Percentiles rank a stretch among this genome's conserved stretches.
Evolutionary conservation across 2,888 invertebrate genomes (phyloP).

Genomic region (Dysmachus trigonus): DNA sequence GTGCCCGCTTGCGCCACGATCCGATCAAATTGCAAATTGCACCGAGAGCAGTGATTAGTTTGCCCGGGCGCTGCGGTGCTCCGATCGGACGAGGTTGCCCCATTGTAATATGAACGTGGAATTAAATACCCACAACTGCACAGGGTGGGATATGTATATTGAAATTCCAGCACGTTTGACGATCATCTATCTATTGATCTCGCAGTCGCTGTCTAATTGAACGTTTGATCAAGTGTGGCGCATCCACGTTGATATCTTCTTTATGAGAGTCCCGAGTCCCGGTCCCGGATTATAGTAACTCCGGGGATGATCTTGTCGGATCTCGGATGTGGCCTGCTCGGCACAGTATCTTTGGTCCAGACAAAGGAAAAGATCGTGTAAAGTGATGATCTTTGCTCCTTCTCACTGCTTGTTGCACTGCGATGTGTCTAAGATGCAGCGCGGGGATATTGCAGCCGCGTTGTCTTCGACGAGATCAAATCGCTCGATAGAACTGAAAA

Average conservation of each 20-base stretch:
- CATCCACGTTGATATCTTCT: constrained; percentile 30
- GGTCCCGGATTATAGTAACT: not conserved
- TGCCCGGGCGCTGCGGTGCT: not conserved
- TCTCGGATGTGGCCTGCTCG: not conserved
- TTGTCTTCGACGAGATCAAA: not conserved
- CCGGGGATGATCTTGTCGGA: constrained; percentile 8
- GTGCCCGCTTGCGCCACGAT: constrained; percentile 20
- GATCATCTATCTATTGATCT: constrained; percentile 25
- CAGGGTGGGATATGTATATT: constrained; percentile 34
- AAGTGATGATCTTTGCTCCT: constrained; percentile 35
- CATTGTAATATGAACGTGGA: constrained; percentile 35
- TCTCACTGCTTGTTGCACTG: constrained; percentile 25
- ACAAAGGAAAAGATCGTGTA: constrained; percentile 36
- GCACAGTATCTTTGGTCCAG: not conserved
- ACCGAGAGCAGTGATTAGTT: constrained; percentile 2
- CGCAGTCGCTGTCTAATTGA: constrained; percentile 26
- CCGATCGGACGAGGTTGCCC: not conserved
- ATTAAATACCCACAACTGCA: constrained; percentile 7
- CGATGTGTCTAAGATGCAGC: not conserved
- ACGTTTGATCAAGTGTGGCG: constrained; percentile 33
- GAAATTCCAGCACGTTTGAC: constrained; percentile 32
- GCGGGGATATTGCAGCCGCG: not conserved
- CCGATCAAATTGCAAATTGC: constrained; percentile 38
- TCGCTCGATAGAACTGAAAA: not conserved
- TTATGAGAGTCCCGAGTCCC: not conserved